Conservation (phyloP, 2,113 vertebrate species). For the Chionodraco myersi region DNA sequence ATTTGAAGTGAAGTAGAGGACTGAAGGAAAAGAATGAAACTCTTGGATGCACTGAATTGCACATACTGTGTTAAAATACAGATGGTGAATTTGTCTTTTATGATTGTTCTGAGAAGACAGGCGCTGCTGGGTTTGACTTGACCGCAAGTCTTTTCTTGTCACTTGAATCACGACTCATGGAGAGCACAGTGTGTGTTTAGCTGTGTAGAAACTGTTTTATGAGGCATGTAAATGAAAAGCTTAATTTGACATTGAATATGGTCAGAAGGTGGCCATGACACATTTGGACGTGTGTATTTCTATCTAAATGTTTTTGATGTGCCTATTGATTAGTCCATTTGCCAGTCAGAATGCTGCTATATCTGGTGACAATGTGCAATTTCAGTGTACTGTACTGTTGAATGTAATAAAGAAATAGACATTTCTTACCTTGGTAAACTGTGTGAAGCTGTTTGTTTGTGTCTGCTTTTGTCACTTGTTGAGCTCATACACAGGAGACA, state of each 20-base stretch:
- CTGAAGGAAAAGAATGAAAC: constrained; percentile 25
- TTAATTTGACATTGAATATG: constrained; percentile 53
- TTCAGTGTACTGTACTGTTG: constrained; percentile 83
- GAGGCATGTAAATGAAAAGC: constrained; percentile 73
- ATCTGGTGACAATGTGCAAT: constrained; percentile 86
- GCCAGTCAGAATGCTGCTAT: constrained; percentile 85
- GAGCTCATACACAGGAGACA: too few relatives aligned
- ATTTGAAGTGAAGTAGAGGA: constrained; percentile 22
- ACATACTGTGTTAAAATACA: constrained; percentile 2
- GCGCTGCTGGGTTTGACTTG: constrained; percentile 27
- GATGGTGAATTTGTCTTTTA: background rate
- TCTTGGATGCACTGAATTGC: constrained; percentile 46
- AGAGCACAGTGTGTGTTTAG: constrained; percentile 21
- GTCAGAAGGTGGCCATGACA: constrained; percentile 33
- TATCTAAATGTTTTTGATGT: constrained; percentile 76
- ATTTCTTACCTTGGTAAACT: constrained; percentile 82
- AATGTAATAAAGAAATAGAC: constrained; percentile 83
- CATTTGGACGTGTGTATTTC: constrained; percentile 64
- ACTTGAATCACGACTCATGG: constrained; percentile 19
- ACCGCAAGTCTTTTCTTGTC: constrained; percentile 17
- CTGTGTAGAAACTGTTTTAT: constrained; percentile 59
- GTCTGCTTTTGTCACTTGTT: background rate
- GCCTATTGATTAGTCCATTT: constrained; percentile 79
- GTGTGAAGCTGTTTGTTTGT: constrained; percentile 32
- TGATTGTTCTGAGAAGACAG: background rate